Evolutionary conservation across 2,797 vertebrate genomes (phyloP).

Genomic region (Tympanoctomys barrerae): DNA sequence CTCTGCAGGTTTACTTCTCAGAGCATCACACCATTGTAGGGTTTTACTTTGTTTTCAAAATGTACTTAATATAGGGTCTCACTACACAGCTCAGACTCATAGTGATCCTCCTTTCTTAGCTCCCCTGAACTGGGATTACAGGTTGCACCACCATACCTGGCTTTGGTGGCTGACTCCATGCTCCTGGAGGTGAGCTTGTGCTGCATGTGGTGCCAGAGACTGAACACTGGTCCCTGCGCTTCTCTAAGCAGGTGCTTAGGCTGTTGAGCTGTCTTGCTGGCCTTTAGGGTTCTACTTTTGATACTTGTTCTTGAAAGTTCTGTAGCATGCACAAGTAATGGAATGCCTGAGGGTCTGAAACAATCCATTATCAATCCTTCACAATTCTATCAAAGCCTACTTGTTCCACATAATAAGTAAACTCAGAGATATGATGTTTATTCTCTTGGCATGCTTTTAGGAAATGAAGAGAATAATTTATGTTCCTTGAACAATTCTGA

Average conservation of each 20-base stretch:
- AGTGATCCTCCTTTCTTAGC: too few species aligned
- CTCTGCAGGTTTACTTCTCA: not conserved
- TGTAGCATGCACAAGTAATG: not conserved
- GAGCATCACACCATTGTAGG: not conserved
- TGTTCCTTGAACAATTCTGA: not conserved
- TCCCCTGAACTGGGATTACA: too few species aligned
- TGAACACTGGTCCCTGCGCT: too few species aligned
- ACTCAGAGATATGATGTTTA: not conserved
- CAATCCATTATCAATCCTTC: slow-evolving; percentile 1
- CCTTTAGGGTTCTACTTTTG: not conserved
- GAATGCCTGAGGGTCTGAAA: not conserved
- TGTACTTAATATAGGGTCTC: too few species aligned
- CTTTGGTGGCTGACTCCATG: too few species aligned
- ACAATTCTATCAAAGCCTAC: not conserved
- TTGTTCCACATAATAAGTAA: slow-evolving; percentile 46
- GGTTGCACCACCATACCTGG: too few species aligned
- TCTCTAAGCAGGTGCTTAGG: too few species aligned
- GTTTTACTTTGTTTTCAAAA: not conserved
- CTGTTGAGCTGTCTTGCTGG: too few species aligned
- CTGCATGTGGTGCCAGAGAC: too few species aligned
- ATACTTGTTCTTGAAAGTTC: slow-evolving; percentile 8
- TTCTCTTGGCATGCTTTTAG: not conserved
- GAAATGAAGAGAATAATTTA: not conserved
- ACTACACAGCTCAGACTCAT: too few species aligned
- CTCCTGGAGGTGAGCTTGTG: too few species aligned